phyloP scores from a whole-genome alignment of 2,113 vertebrate genomes.

The Xerus inauris region DNA sequence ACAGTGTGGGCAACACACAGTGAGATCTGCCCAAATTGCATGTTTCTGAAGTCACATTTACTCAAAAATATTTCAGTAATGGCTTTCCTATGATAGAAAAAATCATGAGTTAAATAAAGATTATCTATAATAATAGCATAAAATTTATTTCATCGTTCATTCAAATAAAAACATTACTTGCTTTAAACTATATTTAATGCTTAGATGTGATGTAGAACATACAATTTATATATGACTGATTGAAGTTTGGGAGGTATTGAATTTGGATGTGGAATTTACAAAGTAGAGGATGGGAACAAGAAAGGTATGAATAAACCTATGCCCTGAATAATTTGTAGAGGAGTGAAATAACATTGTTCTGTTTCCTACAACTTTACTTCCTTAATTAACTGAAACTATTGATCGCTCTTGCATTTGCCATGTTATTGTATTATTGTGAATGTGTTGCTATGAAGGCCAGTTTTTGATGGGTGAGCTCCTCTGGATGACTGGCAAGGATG shows the following conservation, averaged over 20 bases:
- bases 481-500: background rate
- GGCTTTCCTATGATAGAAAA: background rate
- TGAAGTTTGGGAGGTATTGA: background rate
- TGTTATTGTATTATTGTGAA: background rate
- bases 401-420: background rate
- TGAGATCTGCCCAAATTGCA: background rate
- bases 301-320: background rate
- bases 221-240: background rate
- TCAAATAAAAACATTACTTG: background rate
- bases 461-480: background rate
- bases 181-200: background rate
- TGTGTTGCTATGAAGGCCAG: background rate
- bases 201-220: background rate
- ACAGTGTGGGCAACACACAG: accelerated
- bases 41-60: background rate
- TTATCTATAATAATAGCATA: background rate
- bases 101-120: background rate
- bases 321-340: background rate
- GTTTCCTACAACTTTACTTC: background rate
- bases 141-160: background rate
- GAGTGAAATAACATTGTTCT: constrained; percentile 6
- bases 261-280: background rate
- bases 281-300: background rate
- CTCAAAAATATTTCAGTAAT: background rate
- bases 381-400: background rate